Base-by-base conservation (phyloP, 2,888 invertebrate genomes). In the Drosophila infuscata region DNA sequence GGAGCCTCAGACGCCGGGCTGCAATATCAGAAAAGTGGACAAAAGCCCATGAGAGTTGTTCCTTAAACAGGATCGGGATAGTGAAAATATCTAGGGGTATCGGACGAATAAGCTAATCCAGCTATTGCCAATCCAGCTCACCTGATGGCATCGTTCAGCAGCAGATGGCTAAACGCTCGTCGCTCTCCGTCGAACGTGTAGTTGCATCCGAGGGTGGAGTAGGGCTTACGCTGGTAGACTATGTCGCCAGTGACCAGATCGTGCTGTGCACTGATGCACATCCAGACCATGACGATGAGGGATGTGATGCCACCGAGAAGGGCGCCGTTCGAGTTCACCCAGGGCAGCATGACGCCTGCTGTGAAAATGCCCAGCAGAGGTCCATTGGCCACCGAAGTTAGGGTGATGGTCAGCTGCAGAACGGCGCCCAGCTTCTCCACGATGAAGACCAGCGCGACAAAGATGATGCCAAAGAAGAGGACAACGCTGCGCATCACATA, bases 341-440 rank as follows among this genome's bases (percentile, higher is more conserved):
- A 96, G 0, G 96, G 96, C 74, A 96, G 92, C 85, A 96, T 93
- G 66, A 96, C 94, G 15, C 96, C 96, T 91, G 96, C 94, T 15
- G 95, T 95, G 86, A 96, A 96, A 65, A 96, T 94, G 43, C 95
- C 96, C 62, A 96, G 91, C 8, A 96, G 93, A 3, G 96, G 95
- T 12, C 96, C 96, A 83, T 94, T 95, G 32, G 95, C 94, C 73
- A 96, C 95, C 12, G 96, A 95, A 38, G 94, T 94, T 60, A 96
- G 92, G 57, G 95, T 95, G 89, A 95, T 94, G 3, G 95, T 94
- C 67, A 96, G 95, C 94, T 96, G 96, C 35, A 97, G 91, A 41
- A 97, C 95, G 3, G 95, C 94, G 30, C 96, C 96, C 46, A 96
- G 92, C 87, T 95, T 94, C 84, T 96, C 95, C 0, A 95, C 95